Percentiles rank a stretch among this genome's conserved stretches.
phyloP scores from a whole-genome alignment of 1,140 invertebrate genomes.

The Sitobion miscanthi region DNA sequence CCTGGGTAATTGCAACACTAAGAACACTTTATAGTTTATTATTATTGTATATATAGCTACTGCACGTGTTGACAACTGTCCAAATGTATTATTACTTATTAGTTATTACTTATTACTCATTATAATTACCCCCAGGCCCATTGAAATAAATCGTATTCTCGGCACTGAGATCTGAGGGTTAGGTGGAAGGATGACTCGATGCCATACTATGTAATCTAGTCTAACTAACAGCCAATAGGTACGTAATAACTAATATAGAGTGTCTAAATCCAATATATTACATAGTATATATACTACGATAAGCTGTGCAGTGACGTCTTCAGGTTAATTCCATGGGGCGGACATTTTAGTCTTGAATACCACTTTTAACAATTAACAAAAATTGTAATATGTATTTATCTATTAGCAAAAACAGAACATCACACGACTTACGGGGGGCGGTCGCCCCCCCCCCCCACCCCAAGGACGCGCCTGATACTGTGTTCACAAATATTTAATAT shows the following conservation, averaged over 20 bases:
- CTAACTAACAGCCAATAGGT: too few species aligned
- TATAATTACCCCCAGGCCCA: too few species aligned
- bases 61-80: neutral
- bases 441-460: too few species aligned
- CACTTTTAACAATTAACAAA: too few species aligned
- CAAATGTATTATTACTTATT: neutral
- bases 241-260: neutral
- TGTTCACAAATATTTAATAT: neutral
- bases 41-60: neutral
- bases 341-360: too few species aligned
- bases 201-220: neutral
- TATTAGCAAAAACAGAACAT: too few species aligned
- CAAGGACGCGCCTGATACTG: too few species aligned
- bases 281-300: neutral
- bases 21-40: constrained; percentile 2
- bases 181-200: neutral
- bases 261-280: neutral
- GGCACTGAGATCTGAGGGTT: neutral
- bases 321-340: too few species aligned
- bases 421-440: too few species aligned
- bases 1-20: neutral
- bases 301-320: too few species aligned
- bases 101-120: neutral
- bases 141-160: neutral
- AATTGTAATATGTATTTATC: too few species aligned